phyloP scores from a whole-genome alignment of 2,888 invertebrate species.

The Zygogramma bicolorata region DNA sequence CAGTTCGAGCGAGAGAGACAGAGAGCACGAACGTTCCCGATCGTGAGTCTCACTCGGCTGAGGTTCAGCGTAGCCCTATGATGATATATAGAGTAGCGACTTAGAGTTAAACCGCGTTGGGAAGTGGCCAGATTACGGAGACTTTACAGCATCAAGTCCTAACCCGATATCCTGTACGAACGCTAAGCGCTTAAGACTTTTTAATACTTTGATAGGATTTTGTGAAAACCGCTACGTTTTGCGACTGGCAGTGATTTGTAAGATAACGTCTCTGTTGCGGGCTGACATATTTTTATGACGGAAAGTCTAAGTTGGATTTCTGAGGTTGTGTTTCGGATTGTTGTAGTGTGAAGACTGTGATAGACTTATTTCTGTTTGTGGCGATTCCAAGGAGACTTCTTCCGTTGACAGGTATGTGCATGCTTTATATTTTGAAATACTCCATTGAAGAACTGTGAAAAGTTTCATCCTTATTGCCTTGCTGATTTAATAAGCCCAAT shows the following conservation, averaged over 20 bases:
- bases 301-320: conserved; percentile 15
- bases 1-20: conserved; percentile 52
- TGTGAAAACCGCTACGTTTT: conserved; percentile 61
- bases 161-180: conserved; percentile 75
- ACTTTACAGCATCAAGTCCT: conserved; percentile 68
- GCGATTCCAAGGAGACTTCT: neutral
- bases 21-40: conserved; percentile 58
- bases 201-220: conserved; percentile 76
- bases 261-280: conserved; percentile 59
- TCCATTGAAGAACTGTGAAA: too few relatives aligned
- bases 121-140: conserved; percentile 81
- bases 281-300: conserved; percentile 49
- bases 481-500: too few relatives aligned
- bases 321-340: conserved; percentile 43
- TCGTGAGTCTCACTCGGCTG: conserved; percentile 58
- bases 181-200: conserved; percentile 81
- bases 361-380: conserved; percentile 35
- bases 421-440: neutral
- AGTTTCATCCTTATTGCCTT: too few relatives aligned
- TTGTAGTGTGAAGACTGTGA: conserved; percentile 51
- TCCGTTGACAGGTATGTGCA: conserved; percentile 41
- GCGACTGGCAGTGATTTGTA: conserved; percentile 65
- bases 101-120: conserved; percentile 81
- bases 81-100: conserved; percentile 82
- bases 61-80: conserved; percentile 61